Evolutionary conservation across 2,113 vertebrate genomes (phyloP).

Genomic region (Meles meles): DNA sequence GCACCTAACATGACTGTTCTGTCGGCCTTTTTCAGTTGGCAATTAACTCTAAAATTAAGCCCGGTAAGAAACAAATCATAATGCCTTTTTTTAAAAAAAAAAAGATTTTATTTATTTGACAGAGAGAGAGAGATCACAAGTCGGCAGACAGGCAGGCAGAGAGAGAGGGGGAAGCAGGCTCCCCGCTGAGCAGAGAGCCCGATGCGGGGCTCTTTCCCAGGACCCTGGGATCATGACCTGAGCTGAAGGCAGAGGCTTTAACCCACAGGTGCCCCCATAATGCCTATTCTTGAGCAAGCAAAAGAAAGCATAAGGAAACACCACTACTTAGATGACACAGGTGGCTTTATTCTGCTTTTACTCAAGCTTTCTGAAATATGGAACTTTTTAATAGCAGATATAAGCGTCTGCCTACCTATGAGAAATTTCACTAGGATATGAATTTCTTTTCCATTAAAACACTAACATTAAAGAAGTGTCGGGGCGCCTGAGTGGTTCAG

Average conservation of each 20-base stretch:
- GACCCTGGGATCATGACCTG: too few species aligned
- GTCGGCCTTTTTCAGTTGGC: background rate
- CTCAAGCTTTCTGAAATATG: background rate
- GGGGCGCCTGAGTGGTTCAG: too few species aligned
- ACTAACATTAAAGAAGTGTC: background rate
- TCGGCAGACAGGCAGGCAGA: too few species aligned
- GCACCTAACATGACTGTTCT: slow-evolving; percentile 22
- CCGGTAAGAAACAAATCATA: slow-evolving; percentile 26
- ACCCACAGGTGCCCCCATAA: background rate
- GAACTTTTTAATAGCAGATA: slow-evolving; percentile 3
- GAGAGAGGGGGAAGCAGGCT: too few species aligned
- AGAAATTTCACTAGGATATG: slow-evolving; percentile 14
- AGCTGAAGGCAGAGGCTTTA: too few species aligned
- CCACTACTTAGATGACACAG: background rate
- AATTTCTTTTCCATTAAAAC: background rate
- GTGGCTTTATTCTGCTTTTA: background rate
- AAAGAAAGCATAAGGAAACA: slow-evolving; percentile 30
- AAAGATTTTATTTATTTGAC: too few species aligned
- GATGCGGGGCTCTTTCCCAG: too few species aligned
- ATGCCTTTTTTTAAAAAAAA: too few species aligned
- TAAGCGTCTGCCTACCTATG: background rate
- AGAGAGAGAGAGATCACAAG: too few species aligned
- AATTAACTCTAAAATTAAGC: slow-evolving; percentile 39
- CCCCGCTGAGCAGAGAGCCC: too few species aligned
- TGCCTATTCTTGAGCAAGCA: slow-evolving; percentile 3